Base-by-base conservation (phyloP, 1,140 invertebrate genomes). In the Drosophila seguyi region DNA sequence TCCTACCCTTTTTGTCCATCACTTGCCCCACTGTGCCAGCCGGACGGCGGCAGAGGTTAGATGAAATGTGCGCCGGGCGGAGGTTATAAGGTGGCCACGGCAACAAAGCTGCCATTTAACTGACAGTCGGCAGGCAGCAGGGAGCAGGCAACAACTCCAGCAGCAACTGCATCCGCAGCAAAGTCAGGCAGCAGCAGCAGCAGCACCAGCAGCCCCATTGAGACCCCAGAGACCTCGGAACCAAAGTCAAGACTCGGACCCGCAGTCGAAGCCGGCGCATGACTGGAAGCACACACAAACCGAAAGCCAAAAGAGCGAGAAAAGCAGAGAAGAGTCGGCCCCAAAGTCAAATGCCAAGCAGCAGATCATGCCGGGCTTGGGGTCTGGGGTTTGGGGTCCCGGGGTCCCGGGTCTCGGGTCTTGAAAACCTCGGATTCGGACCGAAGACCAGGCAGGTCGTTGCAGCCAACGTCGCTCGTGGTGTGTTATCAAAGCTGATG, bases 401-500 rank as follows among this genome's bases (percentile, higher is more conserved):
- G 45, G 48, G 72, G 39, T 56, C 56, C 38, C 10, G 48, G 76
- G 63, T 73, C 67, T 13, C 0, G 47, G 67, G 38, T 79, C 55
- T 63, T 45, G 71, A 38, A 41, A 38, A 42, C 36, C 47, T 67
- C 47, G 73, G 73, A 85, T 71, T 20, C 18, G 29, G 48, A 34
- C 48, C 48, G 2, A 29, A 29, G 47, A 29, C 61, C 83, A 71
- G 84, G 55, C 83, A 74, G 82, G 82, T 86, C 83, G 83, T 58
- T 69, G 72, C 79, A 58, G 53, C 66, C 79, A 75, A 73, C 83
- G 67, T 72, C 81, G 86, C 78, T 90, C 61, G 86, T 90, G 86
- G 87, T 90, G 86, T 90, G 86, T 90, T 90, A 90, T 90, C 86
- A 90, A 90, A 90, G 86, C 87, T 91, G 86, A 90, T 90, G 86